These are phyloP conservation scores for Emydoidea blandingii DNA, from an alignment of 2,797 vertebrate species.

Conservation along the genomic window DNA sequence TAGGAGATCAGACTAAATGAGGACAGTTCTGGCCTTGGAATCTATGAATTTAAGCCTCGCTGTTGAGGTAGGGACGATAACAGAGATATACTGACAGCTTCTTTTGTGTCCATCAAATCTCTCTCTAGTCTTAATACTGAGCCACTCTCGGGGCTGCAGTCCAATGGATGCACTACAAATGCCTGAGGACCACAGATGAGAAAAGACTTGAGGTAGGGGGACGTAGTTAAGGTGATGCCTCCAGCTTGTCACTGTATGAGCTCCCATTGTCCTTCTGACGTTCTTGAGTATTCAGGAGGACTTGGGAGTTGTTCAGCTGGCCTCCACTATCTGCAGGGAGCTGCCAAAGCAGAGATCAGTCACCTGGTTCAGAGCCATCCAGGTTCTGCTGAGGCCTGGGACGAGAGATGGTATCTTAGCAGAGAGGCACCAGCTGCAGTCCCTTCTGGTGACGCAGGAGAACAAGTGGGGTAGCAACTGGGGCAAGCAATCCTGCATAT, in stretches of 20 bases:
- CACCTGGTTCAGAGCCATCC: background rate
- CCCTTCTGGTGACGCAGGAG: background rate
- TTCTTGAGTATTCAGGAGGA: background rate
- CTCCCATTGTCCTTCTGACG: background rate
- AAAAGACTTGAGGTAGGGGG: background rate
- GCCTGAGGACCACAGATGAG: background rate
- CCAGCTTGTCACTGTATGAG: background rate
- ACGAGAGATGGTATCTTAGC: background rate
- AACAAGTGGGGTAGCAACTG: background rate
- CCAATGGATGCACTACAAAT: background rate
- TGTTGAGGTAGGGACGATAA: background rate
- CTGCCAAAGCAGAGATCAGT: background rate
- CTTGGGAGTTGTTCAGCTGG: background rate
- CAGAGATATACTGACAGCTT: background rate
- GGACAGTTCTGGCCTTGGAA: background rate
- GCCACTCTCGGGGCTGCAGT: background rate
- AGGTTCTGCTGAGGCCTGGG: rapidly evolving
- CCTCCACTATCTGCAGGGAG: background rate
- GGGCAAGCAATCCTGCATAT: background rate
- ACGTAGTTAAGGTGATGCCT: background rate
- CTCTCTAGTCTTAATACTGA: background rate
- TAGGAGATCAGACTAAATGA: background rate
- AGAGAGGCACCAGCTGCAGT: background rate
- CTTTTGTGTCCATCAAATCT: background rate
- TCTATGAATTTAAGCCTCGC: background rate